phyloP scores from a whole-genome alignment of 2,797 vertebrate genomes.

The Crenuchus spilurus region DNA sequence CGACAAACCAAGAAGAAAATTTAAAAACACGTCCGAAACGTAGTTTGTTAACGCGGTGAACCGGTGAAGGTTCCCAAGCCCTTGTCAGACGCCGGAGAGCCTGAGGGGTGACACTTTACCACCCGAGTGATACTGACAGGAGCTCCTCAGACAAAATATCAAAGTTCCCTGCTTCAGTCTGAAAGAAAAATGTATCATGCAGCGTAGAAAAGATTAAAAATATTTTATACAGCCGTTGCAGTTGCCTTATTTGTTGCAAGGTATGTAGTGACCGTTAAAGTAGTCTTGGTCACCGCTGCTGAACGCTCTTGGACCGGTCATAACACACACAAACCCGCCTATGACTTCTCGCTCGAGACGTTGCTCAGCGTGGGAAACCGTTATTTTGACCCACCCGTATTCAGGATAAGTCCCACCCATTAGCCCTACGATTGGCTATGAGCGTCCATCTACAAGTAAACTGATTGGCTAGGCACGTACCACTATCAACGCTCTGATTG shows the following conservation, averaged over 20 bases:
- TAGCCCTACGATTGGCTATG: neutral
- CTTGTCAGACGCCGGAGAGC: neutral
- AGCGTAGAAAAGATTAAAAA: neutral
- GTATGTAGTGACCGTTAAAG: neutral
- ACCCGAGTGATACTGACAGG: slow-evolving; percentile 10
- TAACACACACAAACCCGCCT: slow-evolving; percentile 16
- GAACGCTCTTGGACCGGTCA: neutral
- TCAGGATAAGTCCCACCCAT: neutral
- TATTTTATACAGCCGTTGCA: neutral
- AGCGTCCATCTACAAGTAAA: neutral
- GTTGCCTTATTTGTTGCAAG: slow-evolving; percentile 12
- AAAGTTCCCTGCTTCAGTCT: slow-evolving; percentile 32
- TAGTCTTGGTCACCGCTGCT: neutral
- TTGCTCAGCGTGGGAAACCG: slow-evolving; percentile 10
- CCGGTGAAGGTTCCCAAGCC: neutral
- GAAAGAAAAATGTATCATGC: neutral
- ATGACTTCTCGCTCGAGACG: slow-evolving; percentile 14
- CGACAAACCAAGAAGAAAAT: neutral
- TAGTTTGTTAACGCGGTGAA: neutral
- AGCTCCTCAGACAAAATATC: slow-evolving; percentile 22
- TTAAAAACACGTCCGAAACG: neutral
- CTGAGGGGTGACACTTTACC: slow-evolving; percentile 28
- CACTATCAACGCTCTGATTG: neutral
- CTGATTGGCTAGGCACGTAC: neutral
- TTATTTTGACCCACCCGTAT: neutral